phyloP scores from a whole-genome alignment of 2,797 vertebrate species.

The Typhlichthys subterraneus region DNA sequence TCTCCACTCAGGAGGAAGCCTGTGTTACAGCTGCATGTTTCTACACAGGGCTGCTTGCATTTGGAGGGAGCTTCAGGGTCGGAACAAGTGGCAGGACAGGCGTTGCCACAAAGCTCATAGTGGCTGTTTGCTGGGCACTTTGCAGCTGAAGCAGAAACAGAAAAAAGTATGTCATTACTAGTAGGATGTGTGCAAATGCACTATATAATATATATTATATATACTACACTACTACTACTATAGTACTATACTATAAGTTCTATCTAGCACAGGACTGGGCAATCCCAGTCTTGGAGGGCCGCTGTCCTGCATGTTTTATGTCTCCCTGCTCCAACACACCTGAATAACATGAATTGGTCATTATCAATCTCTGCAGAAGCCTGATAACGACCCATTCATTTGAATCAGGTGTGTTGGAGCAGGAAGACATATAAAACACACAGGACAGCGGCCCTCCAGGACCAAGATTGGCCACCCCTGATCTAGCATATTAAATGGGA shows the following conservation, averaged over 20 bases:
- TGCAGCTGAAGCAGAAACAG: slow-evolving; percentile 46
- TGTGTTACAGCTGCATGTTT: slow-evolving; percentile 70
- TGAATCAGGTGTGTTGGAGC: too few species aligned
- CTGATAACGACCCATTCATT: too few species aligned
- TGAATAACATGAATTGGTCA: too few species aligned
- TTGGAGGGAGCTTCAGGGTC: slow-evolving; percentile 52
- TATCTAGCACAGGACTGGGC: background rate
- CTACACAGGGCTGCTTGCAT: slow-evolving; percentile 67
- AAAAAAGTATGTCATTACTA: background rate
- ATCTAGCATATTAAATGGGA: background rate
- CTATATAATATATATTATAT: background rate
- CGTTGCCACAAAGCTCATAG: slow-evolving; percentile 72
- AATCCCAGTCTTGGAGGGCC: too few species aligned
- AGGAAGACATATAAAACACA: too few species aligned
- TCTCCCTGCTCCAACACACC: too few species aligned
- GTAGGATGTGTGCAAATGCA: background rate
- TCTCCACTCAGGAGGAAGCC: slow-evolving; percentile 69
- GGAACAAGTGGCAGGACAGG: slow-evolving; percentile 75
- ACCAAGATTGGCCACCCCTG: too few species aligned
- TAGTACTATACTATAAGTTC: background rate
- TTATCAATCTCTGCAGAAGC: too few species aligned
- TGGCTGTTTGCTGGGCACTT: slow-evolving; percentile 74
- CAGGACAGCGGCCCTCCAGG: too few species aligned
- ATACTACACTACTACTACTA: background rate
- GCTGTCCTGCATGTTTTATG: too few species aligned